Evolutionary conservation across 1,140 invertebrate genomes (phyloP), one percentile per base, ranked within the genome.

Genomic region (Holcopasites calliopsidis): DNA sequence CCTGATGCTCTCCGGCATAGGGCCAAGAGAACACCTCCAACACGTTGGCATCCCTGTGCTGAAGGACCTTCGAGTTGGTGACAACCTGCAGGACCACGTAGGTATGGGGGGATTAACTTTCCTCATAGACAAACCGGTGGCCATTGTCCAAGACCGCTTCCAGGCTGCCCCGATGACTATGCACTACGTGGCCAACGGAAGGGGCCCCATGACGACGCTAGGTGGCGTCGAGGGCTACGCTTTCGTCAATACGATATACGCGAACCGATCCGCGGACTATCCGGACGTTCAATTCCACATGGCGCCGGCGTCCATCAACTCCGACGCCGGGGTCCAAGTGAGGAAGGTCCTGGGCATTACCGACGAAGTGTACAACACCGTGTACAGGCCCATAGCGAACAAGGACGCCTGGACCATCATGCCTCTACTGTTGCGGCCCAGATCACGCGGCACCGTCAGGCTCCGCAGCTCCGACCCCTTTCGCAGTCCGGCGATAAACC

Each of bases 221-320:
- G 96, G 96, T 2, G 96, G 96, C 0, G 94, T 97, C 3, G 96
- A 97, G 91, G 96, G 96, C 1, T 91, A 97, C 44, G 96, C 95
- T 2, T 97, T 97, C 86, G 94, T 97, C 0, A 96, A 97, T 78
- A 97, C 96, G 0, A 95, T 94, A 69, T 96, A 94, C 82, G 96
- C 96, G 0, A 97, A 96, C 85, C 86, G 90, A 52, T 94, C 94
- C 1, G 93, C 93, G 0, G 92, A 94, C 62, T 96, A 94, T 92
- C 96, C 97, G 0, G 97, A 97, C 82, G 94, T 97, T 65, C 96
- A 97, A 78, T 96, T 97, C 68, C 96, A 97, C 74, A 96, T 97
- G 95, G 96, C 96, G 2, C 96, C 96, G 1, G 96, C 96, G 0
- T 96, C 95, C 2, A 95, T 97, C 1, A 95, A 95, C 71, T 97